phyloP scores from a whole-genome alignment of 2,113 vertebrate genomes.

The Pollachius pollachius region DNA sequence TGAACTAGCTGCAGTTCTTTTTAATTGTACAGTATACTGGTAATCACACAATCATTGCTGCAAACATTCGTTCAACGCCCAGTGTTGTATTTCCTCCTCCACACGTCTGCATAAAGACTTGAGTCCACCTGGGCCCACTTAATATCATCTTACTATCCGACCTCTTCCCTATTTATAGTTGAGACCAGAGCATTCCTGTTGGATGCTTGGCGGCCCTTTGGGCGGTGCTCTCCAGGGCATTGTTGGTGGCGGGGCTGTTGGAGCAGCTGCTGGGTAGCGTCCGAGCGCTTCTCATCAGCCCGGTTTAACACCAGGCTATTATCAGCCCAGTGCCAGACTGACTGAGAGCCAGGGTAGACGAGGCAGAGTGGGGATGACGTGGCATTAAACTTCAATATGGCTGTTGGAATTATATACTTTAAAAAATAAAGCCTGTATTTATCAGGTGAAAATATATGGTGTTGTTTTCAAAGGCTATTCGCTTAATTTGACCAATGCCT shows the following conservation, averaged over 20 bases:
- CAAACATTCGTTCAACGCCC: too few relatives aligned
- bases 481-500: too few relatives aligned
- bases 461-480: too few relatives aligned
- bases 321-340: constrained; percentile 28
- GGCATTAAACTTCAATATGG: background rate
- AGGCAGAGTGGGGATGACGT: constrained; percentile 26
- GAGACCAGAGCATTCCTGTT: constrained; percentile 21
- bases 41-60: too few relatives aligned
- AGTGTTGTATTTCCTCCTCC: too few relatives aligned
- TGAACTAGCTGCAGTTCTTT: too few relatives aligned
- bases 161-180: constrained; percentile 3
- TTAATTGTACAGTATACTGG: too few relatives aligned
- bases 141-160: background rate
- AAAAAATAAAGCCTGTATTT: too few relatives aligned
- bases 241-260: constrained; percentile 40
- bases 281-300: constrained; percentile 51
- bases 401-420: too few relatives aligned
- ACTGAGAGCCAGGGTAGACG: constrained; percentile 3
- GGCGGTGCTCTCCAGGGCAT: constrained; percentile 29
- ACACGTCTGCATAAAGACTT: too few relatives aligned
- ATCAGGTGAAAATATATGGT: too few relatives aligned
- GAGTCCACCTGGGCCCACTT: background rate
- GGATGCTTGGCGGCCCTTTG: constrained; percentile 27
- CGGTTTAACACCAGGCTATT: constrained; percentile 56
- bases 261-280: constrained; percentile 43